These are phyloP conservation scores for Tiliacea citrago DNA, from an alignment of 2,888 invertebrate genomes.

Conservation along the genomic window DNA sequence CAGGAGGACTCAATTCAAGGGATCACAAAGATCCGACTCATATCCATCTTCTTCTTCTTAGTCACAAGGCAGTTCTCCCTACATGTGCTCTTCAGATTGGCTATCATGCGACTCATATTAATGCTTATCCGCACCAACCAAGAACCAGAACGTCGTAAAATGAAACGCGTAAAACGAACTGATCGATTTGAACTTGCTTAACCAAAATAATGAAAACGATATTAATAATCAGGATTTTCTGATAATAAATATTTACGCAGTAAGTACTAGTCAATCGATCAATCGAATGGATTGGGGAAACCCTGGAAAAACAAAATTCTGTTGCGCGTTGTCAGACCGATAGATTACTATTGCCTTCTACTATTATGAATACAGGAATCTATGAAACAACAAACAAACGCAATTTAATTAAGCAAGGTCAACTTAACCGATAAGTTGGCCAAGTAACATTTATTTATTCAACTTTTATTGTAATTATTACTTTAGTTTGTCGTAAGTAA, in stretches of 20 bases:
- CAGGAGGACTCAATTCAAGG: not conserved
- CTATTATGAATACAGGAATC: not conserved
- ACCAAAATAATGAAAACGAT: not conserved
- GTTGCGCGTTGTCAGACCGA: not conserved
- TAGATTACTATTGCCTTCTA: not conserved
- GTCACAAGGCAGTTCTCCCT: too few relatives aligned
- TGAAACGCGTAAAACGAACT: not conserved
- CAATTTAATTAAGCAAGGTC: not conserved
- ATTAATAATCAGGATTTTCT: not conserved
- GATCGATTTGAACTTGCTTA: not conserved
- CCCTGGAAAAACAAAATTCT: constrained; percentile 7
- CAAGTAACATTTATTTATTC: not conserved
- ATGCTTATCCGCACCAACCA: not conserved
- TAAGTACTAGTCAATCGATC: not conserved
- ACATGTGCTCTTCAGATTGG: not conserved
- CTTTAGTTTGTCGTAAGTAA: too few relatives aligned
- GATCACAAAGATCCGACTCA: not conserved
- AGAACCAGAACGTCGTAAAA: not conserved
- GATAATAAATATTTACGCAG: constrained; percentile 28
- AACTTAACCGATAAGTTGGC: constrained; percentile 1
- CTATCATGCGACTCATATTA: not conserved
- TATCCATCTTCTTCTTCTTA: not conserved
- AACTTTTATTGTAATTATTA: too few relatives aligned
- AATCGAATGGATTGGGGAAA: constrained; percentile 3
- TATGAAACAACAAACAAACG: not conserved